Evolutionary conservation across 1,140 invertebrate genomes (phyloP).

Genomic region (Cyclina sinensis): DNA sequence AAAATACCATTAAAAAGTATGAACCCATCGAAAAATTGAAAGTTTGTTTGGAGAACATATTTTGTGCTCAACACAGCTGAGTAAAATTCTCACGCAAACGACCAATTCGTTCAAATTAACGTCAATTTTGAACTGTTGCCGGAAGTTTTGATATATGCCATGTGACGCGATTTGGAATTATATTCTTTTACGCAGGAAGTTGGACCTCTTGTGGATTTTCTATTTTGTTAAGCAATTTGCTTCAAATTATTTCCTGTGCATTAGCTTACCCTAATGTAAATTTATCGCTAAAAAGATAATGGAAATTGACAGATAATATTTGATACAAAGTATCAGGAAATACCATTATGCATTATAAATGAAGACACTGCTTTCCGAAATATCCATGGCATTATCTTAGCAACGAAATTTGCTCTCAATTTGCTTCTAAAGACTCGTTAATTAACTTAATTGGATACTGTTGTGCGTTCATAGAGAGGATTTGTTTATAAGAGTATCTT

Average conservation of each 20-base stretch:
- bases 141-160: background rate
- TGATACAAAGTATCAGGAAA: background rate
- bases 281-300: background rate
- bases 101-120: background rate
- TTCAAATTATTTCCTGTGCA: background rate
- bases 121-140: background rate
- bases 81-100: background rate
- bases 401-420: background rate
- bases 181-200: background rate
- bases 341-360: background rate
- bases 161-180: background rate
- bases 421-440: background rate
- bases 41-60: background rate
- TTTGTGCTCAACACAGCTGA: background rate
- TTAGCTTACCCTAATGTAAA: background rate
- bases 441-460: constrained; percentile 1
- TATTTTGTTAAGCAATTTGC: background rate
- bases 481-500: background rate
- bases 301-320: background rate
- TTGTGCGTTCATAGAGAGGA: background rate
- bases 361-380: background rate
- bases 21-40: background rate
- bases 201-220: background rate
- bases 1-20: background rate
- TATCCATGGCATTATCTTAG: background rate